A percentile compares a stretch with the other conserved stretches of the same genome.
Evolutionary conservation across 2,888 invertebrate genomes (phyloP).

Genomic region (Alloplasta piceator): DNA sequence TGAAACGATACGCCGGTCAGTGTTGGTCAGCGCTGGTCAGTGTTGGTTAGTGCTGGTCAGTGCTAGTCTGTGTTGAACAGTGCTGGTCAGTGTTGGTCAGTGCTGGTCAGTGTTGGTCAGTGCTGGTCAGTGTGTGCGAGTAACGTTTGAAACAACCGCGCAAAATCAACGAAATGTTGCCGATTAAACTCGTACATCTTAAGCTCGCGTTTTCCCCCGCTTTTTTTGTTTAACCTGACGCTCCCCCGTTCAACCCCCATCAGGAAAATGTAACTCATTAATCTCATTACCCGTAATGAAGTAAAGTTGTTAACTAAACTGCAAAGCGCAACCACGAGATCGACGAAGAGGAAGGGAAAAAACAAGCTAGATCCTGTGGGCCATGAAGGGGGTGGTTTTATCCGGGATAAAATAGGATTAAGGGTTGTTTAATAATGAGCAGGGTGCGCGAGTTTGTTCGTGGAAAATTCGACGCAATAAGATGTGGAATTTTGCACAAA

Average conservation of each 20-base stretch:
- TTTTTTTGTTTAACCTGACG: slow-evolving; percentile 2
- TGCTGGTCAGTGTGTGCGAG: slow-evolving; percentile 11
- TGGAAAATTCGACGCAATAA: too few species aligned
- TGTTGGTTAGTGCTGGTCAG: background rate
- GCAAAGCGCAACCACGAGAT: slow-evolving; percentile 3
- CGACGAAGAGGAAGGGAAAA: slow-evolving; percentile 8
- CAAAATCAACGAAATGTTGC: slow-evolving; percentile 37
- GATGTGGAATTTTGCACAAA: too few species aligned
- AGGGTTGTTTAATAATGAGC: slow-evolving; percentile 4
- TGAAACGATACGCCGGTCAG: background rate
- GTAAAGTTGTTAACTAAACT: slow-evolving; percentile 25
- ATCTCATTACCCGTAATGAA: slow-evolving; percentile 51
- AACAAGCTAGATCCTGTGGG: slow-evolving; percentile 5
- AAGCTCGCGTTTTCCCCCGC: slow-evolving; percentile 16
- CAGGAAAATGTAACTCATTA: slow-evolving; percentile 50
- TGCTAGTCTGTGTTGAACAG: slow-evolving; percentile 5
- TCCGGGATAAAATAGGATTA: slow-evolving; percentile 2
- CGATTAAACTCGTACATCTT: slow-evolving; percentile 65
- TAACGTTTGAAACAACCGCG: slow-evolving; percentile 41
- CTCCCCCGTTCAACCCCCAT: slow-evolving; percentile 32
- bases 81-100: slow-evolving; percentile 15
- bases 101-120: slow-evolving; percentile 25
- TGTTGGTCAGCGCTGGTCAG: background rate
- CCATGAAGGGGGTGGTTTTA: background rate
- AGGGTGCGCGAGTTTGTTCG: background rate